Evolutionary conservation across 1,140 invertebrate genomes (phyloP).

Genomic region (Grapholita molesta): DNA sequence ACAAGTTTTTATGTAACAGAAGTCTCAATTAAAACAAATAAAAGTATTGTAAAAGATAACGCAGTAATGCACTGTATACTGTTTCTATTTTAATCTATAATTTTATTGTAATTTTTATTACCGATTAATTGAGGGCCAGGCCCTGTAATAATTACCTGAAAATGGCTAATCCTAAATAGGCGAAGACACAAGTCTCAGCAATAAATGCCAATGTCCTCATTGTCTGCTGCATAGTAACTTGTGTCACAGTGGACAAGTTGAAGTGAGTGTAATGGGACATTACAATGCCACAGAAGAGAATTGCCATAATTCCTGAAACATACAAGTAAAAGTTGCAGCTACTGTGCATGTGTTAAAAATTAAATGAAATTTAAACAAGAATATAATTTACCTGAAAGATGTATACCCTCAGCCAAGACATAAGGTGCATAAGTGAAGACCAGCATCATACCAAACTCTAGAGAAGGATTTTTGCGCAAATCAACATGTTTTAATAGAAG

Average conservation of each 20-base stretch:
- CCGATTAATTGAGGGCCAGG: no score
- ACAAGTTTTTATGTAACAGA: no score
- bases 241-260: slow-evolving; percentile 98
- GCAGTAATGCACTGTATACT: no score
- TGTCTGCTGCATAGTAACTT: slow-evolving; percentile 99
- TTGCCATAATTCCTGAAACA: slow-evolving; percentile 97
- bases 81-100: no score
- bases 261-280: slow-evolving; percentile 99
- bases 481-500: slow-evolving; percentile 97
- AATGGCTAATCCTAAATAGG: slow-evolving; percentile 98
- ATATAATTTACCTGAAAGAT: slow-evolving; percentile 88
- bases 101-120: no score
- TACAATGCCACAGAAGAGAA: slow-evolving; percentile 98
- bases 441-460: slow-evolving; percentile 99
- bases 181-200: slow-evolving; percentile 99
- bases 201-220: slow-evolving; percentile 98
- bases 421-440: slow-evolving; percentile 99
- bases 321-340: slow-evolving; percentile 12
- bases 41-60: no score
- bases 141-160: slow-evolving; percentile 91
- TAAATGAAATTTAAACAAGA: slow-evolving; percentile 18
- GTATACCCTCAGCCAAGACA: slow-evolving; percentile 97
- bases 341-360: not conserved
- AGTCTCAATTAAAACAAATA: no score
- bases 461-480: slow-evolving; percentile 96